phyloP scores from a whole-genome alignment of 2,888 invertebrate genomes.

The Cryptophagus acutangulus region DNA sequence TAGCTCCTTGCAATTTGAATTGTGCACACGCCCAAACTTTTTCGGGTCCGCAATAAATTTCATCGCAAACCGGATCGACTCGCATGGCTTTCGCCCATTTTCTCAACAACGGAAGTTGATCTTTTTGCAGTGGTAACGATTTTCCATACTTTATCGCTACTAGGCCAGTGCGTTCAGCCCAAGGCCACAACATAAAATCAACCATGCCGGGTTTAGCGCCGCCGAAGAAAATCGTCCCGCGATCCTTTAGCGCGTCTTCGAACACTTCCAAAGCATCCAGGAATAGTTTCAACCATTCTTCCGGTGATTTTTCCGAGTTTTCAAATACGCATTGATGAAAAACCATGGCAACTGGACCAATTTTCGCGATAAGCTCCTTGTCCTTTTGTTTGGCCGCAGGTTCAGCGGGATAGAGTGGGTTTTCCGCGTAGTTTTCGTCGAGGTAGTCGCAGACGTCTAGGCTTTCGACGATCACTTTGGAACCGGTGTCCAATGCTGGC shows the following conservation, averaged over 20 bases:
- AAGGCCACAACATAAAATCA: constrained; percentile 45
- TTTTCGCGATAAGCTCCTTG: constrained; percentile 38
- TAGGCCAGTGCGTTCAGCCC: constrained; percentile 37
- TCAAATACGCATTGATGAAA: constrained; percentile 31
- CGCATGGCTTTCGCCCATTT: constrained; percentile 39
- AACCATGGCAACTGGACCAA: constrained; percentile 28
- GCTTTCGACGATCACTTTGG: constrained; percentile 52
- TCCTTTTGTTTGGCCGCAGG: constrained; percentile 40
- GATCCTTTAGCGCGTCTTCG: constrained; percentile 36
- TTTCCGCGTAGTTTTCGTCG: constrained; percentile 53
- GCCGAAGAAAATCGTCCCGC: constrained; percentile 38
- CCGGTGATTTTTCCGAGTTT: constrained; percentile 31
- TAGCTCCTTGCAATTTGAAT: constrained; percentile 27
- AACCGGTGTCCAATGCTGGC: constrained; percentile 48
- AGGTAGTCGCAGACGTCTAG: constrained; percentile 53
- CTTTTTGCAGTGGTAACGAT: constrained; percentile 33
- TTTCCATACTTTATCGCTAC: constrained; percentile 31
- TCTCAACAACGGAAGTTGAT: constrained; percentile 32
- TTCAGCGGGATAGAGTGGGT: constrained; percentile 50
- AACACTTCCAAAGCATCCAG: constrained; percentile 34
- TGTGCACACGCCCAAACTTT: constrained; percentile 36
- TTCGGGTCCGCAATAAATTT: constrained; percentile 36
- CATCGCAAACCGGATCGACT: constrained; percentile 28
- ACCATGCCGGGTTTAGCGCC: constrained; percentile 42
- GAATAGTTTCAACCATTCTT: constrained; percentile 38